Percentiles rank a stretch among this genome's conserved stretches.
phyloP scores from a whole-genome alignment of 1,140 invertebrate species.

The Pseudomyrmex concolor region DNA sequence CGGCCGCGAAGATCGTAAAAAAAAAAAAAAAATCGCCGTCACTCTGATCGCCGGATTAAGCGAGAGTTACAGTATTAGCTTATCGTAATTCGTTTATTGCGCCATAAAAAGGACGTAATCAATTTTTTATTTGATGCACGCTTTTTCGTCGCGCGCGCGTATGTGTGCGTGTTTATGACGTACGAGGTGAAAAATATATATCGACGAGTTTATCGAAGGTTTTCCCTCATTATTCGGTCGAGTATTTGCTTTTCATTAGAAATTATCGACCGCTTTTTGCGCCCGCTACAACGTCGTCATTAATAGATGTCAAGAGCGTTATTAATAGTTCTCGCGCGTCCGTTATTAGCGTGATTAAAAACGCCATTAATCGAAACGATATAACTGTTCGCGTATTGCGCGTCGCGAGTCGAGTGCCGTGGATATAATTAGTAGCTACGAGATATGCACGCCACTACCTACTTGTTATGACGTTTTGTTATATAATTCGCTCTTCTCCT shows the following conservation, averaged over 20 bases:
- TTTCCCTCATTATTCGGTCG: constrained; percentile 4
- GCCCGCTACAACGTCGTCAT: constrained; percentile 21
- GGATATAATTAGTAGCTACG: constrained; percentile 35
- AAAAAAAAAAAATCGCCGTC: constrained; percentile 5
- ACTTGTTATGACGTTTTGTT: not conserved
- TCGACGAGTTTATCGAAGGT: not conserved
- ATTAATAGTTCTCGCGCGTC: constrained; percentile 34
- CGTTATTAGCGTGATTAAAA: constrained; percentile 51
- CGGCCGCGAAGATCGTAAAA: constrained; percentile 5
- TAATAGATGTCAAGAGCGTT: constrained; percentile 36
- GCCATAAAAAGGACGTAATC: constrained; percentile 6
- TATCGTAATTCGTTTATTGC: constrained; percentile 16
- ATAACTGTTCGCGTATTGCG: constrained; percentile 15
- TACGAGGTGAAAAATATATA: not conserved
- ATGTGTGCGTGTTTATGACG: not conserved
- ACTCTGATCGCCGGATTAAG: constrained; percentile 10
- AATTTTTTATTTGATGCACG: constrained; percentile 4
- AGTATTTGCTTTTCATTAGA: constrained; percentile 49
- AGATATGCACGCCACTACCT: constrained; percentile 12
- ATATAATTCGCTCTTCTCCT: constrained; percentile 16
- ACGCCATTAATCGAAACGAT: constrained; percentile 18
- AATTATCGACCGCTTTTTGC: constrained; percentile 28
- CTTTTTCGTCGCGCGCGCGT: not conserved
- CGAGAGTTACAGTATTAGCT: constrained; percentile 10
- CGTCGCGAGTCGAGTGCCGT: constrained; percentile 1